Percentiles rank a stretch among this genome's conserved stretches.
Evolutionary conservation across 1,140 invertebrate species (phyloP).

Genomic region (Zaprionus camerounensis): DNA sequence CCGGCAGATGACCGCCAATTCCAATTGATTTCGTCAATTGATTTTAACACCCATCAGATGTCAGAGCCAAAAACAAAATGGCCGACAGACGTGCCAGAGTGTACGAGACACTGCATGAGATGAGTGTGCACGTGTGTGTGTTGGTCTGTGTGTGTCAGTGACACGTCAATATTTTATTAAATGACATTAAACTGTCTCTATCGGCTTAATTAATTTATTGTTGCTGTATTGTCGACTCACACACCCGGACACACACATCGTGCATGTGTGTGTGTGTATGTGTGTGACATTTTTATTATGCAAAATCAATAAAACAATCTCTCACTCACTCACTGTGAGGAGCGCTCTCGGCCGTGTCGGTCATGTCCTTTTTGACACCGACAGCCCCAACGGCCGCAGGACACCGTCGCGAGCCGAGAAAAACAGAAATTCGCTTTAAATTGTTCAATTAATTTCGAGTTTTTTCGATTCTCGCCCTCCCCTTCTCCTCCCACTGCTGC

Average conservation of each 20-base stretch:
- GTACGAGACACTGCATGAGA: slow-evolving; percentile 12
- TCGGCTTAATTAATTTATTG: slow-evolving; percentile 84
- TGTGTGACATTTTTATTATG: slow-evolving; percentile 84
- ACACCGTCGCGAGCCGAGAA: background rate
- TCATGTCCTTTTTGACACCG: slow-evolving; percentile 84
- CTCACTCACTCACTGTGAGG: slow-evolving; percentile 58
- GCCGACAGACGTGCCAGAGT: slow-evolving; percentile 52
- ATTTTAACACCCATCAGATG: slow-evolving; percentile 83
- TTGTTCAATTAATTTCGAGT: slow-evolving; percentile 80
- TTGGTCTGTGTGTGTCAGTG: slow-evolving; percentile 65
- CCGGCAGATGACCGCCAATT: slow-evolving; percentile 74
- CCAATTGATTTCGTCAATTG: slow-evolving; percentile 84
- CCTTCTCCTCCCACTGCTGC: background rate
- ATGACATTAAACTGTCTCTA: slow-evolving; percentile 84
- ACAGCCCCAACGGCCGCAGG: slow-evolving; percentile 52
- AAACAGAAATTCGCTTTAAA: slow-evolving; percentile 59
- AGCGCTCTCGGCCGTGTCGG: slow-evolving; percentile 55
- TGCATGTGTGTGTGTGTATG: slow-evolving; percentile 40
- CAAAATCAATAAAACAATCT: slow-evolving; percentile 84
- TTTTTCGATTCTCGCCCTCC: slow-evolving; percentile 51
- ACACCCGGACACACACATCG: slow-evolving; percentile 28
- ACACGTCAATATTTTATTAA: slow-evolving; percentile 84
- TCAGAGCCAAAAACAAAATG: slow-evolving; percentile 77
- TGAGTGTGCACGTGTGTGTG: slow-evolving; percentile 39
- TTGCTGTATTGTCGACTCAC: slow-evolving; percentile 76